Evolutionary conservation across 2,113 vertebrate species (phyloP), one percentile per base, ranked within the genome.

Genomic region (Anthoscopus minutus): DNA sequence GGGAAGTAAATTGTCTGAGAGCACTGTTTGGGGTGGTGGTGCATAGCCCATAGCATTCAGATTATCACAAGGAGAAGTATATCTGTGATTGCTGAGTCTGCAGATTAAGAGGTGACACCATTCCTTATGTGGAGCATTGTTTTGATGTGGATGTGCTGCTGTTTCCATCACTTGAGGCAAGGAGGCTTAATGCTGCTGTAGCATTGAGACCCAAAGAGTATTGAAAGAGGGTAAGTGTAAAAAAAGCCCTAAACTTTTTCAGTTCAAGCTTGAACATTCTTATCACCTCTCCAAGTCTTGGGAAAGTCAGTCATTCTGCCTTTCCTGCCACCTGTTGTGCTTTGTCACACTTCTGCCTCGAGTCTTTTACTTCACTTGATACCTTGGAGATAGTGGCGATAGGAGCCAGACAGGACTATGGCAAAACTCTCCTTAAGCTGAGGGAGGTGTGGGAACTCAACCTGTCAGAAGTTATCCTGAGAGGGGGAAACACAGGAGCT

Each of bases 381-480:
- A 45, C 42, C 23, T 2, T 9, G 50, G 30, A 65, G 25, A 28
- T 7, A 2, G n/a, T 0, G 0, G 13, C 28, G 50, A 1, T 3
- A 69, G 24, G n/a, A 66, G 15, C 42, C n/a, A 71, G 25, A 6
- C 40, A 23, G 15, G 45, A 23, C 31, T 25, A 3, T 3, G 4
- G 40, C 10, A 24, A 23, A 93, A 31, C 13, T 45, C 61, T 12
- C 5, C 42, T 12, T 40, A 20, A 33, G 16, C 37, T 58, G 58
- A 30, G 61, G 21, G 31, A 33, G 23, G 12, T 2, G 4, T 48
- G 70, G 8, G 10, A 62, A 31, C 5, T 4, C 15, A 10, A 0
- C 14, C 2, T 42, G n/a, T 15, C 58, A 30, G 33, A 79, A 70
- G 37, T 27, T 20, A 11, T 4, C 6, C 5, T 6, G 21, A 21